phyloP scores from a whole-genome alignment of 2,888 invertebrate genomes.

The Alloplasta piceator region DNA sequence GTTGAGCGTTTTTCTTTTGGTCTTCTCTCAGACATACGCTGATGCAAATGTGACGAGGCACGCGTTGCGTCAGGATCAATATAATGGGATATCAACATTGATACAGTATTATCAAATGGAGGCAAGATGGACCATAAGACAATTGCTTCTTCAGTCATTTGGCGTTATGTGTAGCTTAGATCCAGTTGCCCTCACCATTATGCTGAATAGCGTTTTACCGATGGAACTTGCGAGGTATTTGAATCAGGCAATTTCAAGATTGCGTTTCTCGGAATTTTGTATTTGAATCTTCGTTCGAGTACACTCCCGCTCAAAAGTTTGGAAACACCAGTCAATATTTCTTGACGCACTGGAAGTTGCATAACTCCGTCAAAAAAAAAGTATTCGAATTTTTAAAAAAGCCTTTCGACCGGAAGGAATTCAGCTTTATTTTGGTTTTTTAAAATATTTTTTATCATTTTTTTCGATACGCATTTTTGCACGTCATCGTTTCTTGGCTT shows the following conservation, averaged over 20 bases:
- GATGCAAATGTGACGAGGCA: slow-evolving; percentile 94
- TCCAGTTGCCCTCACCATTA: slow-evolving; percentile 90
- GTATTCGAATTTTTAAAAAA: too few relatives aligned
- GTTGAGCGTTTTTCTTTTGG: too few relatives aligned
- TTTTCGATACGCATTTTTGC: too few relatives aligned
- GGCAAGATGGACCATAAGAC: slow-evolving; percentile 93
- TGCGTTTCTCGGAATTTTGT: neutral
- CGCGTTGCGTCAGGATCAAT: slow-evolving; percentile 92
- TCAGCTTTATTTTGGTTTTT: too few relatives aligned
- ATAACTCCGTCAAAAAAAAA: too few relatives aligned
- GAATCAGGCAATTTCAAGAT: neutral
- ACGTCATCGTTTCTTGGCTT: too few relatives aligned
- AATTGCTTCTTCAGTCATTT: slow-evolving; percentile 92
- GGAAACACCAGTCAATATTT: too few relatives aligned
- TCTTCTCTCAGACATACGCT: slow-evolving; percentile 91
- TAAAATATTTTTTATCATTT: too few relatives aligned
- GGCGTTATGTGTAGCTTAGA: slow-evolving; percentile 95
- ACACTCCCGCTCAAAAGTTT: too few relatives aligned
- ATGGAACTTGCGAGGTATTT: slow-evolving; percentile 92
- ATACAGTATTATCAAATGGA: slow-evolving; percentile 99
- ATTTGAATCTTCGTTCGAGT: neutral
- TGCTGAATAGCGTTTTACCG: slow-evolving; percentile 94
- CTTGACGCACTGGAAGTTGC: too few relatives aligned
- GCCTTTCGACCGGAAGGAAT: too few relatives aligned
- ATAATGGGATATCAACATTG: slow-evolving; percentile 92